These are phyloP conservation scores for Protobothrops mucrosquamatus DNA, from an alignment of 2,113 vertebrate genomes.

Conservation along the genomic window DNA sequence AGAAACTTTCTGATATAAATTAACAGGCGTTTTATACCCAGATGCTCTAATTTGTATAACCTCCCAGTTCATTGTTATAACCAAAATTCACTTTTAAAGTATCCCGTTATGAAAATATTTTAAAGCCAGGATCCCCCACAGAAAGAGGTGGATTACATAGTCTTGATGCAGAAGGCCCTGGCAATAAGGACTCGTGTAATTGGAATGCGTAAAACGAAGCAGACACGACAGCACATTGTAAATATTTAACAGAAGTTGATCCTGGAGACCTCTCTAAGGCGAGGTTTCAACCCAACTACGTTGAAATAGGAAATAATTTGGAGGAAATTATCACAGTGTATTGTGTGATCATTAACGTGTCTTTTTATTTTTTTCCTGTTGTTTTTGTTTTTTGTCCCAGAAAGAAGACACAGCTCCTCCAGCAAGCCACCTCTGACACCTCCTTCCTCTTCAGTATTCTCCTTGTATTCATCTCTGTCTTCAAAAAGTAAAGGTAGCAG, in stretches of 20 bases:
- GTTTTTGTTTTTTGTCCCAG: conserved; percentile 64
- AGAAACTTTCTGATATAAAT: background rate
- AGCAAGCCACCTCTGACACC: conserved; percentile 81
- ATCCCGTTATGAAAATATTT: background rate
- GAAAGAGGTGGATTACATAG: background rate
- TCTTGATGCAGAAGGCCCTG: background rate
- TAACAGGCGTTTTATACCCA: background rate
- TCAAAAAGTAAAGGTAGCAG: conserved; percentile 79
- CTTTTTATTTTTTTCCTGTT: background rate
- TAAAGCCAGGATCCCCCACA: background rate
- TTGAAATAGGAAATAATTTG: background rate
- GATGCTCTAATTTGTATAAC: background rate
- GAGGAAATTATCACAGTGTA: conserved; percentile 9
- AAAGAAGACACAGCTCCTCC: conserved; percentile 95
- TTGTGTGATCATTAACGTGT: conserved; percentile 2
- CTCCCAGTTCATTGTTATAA: background rate
- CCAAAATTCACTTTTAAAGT: background rate
- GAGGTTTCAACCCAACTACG: background rate
- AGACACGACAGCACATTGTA: background rate
- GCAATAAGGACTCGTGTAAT: background rate
- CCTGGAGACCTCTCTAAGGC: background rate
- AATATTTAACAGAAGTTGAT: background rate
- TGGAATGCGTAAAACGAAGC: background rate
- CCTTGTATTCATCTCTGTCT: conserved; percentile 78
- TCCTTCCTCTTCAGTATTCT: conserved; percentile 77